Evolutionary conservation across 2,888 invertebrate genomes (phyloP).

Genomic region (Mimachlamys varia): DNA sequence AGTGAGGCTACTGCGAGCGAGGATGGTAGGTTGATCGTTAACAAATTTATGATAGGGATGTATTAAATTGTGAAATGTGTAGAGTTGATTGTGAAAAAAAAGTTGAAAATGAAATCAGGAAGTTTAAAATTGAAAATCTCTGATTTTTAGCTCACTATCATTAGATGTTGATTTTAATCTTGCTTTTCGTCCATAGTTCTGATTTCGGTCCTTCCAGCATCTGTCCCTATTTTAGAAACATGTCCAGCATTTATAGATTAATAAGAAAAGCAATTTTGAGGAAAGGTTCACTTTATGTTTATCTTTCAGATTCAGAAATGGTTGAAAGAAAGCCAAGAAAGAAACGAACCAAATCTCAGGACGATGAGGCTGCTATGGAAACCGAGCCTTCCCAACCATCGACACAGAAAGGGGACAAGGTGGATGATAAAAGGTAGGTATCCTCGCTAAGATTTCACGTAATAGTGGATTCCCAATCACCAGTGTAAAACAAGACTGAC

Average conservation of each 20-base stretch:
- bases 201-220: no score
- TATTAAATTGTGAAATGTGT: no score
- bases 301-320: constrained; percentile 1
- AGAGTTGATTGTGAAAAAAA: no score
- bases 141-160: no score
- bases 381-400: constrained; percentile 49
- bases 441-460: background rate
- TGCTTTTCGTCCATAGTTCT: no score
- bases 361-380: constrained; percentile 54
- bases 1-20: constrained; percentile 71
- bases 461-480: no score
- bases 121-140: no score
- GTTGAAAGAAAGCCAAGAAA: constrained; percentile 40
- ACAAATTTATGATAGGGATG: background rate
- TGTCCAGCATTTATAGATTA: no score
- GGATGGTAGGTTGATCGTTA: constrained; percentile 57
- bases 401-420: constrained; percentile 43
- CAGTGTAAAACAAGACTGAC: no score
- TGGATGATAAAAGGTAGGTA: constrained; percentile 59
- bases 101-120: no score
- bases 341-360: background rate
- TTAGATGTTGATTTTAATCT: no score
- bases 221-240: no score
- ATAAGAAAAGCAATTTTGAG: background rate
- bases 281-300: background rate